Evolutionary conservation across 2,888 invertebrate genomes (phyloP).

Genomic region (Fragum whitleyi): DNA sequence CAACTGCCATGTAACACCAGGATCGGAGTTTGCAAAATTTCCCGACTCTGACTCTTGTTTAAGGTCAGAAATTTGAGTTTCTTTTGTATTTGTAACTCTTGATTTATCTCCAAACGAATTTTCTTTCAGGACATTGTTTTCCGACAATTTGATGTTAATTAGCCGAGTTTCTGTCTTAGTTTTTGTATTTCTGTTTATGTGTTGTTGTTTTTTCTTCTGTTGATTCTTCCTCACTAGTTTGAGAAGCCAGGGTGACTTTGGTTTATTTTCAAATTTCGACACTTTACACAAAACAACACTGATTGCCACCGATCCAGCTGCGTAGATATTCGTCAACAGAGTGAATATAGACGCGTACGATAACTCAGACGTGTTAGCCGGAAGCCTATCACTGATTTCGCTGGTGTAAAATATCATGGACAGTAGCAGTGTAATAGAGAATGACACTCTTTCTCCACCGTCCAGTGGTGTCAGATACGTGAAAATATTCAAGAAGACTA

Average conservation of each 20-base stretch:
- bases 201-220: too few species aligned
- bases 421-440: conserved; percentile 9
- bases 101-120: too few species aligned
- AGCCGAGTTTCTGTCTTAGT: too few species aligned
- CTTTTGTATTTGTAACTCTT: not conserved
- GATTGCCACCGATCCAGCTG: not conserved
- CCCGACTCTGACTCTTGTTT: not conserved
- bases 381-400: not conserved
- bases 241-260: not conserved
- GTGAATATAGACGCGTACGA: not conserved
- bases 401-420: conserved; percentile 14
- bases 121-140: too few species aligned
- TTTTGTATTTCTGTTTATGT: too few species aligned
- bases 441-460: conserved; percentile 1
- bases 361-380: not conserved
- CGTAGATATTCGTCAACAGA: not conserved
- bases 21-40: not conserved
- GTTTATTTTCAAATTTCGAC: not conserved
- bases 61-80: not conserved
- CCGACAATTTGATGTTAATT: too few species aligned
- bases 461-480: conserved; percentile 9
- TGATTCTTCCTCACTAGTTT: not conserved
- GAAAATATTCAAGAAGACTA: conserved; percentile 9
- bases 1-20: not conserved
- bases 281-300: conserved; percentile 14